These are phyloP conservation scores for Teleopsis dalmanni DNA, from an alignment of 1,140 invertebrate genomes.

Conservation along the genomic window DNA sequence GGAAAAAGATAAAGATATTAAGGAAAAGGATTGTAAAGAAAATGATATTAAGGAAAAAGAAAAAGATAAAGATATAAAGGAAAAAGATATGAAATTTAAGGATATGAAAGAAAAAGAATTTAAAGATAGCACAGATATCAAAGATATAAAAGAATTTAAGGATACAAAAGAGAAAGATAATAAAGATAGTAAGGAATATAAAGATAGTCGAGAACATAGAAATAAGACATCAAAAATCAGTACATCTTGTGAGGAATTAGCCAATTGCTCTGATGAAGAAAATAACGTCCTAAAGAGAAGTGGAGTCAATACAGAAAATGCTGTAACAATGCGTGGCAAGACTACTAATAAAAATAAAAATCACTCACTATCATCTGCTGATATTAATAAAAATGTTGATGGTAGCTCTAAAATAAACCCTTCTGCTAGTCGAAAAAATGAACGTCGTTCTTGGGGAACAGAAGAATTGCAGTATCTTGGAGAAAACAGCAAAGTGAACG, in stretches of 20 bases:
- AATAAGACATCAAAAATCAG: no score
- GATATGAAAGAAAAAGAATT: no score
- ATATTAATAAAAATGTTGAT: constrained; percentile 14
- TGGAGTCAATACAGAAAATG: constrained; percentile 38
- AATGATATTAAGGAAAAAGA: no score
- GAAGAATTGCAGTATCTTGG: constrained; percentile 47
- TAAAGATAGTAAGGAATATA: no score
- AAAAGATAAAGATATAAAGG: no score
- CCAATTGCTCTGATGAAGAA: constrained; percentile 42
- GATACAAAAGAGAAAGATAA: no score
- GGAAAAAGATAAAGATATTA: constrained; percentile 51
- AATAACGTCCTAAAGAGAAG: constrained; percentile 39
- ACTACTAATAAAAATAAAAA: constrained; percentile 11
- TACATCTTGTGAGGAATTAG: constrained; percentile 60
- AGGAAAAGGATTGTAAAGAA: no score
- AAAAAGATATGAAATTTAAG: no score
- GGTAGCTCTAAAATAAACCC: constrained; percentile 18
- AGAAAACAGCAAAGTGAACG: constrained; percentile 12
- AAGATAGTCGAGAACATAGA: no score
- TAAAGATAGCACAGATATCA: no score
- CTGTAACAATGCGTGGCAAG: constrained; percentile 34
- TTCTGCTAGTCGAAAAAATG: constrained; percentile 32
- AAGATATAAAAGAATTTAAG: no score
- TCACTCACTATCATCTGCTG: constrained; percentile 10
- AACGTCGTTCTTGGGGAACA: constrained; percentile 56